These are phyloP conservation scores for Cephalopachus bancanus DNA, from an alignment of 2,797 vertebrate genomes.

Conservation along the genomic window DNA sequence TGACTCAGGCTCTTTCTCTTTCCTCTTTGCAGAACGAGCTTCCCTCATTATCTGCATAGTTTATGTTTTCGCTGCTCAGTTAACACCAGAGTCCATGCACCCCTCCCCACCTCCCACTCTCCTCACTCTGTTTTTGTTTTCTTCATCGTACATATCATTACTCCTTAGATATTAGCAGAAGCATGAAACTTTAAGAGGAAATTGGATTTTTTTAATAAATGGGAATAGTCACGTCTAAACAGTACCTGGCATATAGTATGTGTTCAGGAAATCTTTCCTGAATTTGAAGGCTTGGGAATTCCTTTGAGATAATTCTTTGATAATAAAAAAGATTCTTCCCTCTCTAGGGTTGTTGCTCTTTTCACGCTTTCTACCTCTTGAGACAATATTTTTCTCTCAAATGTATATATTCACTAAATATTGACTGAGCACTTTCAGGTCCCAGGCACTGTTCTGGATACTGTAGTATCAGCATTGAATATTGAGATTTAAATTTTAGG, in stretches of 20 bases:
- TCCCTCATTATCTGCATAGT: not conserved
- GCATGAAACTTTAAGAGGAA: not conserved
- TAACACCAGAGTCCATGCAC: not conserved
- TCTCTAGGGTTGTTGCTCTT: not conserved
- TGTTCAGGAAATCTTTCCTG: not conserved
- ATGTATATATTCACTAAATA: not conserved
- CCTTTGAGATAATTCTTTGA: not conserved
- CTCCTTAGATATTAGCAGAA: not conserved
- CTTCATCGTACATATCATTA: not conserved
- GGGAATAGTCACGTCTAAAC: not conserved
- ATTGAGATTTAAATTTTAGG: not conserved
- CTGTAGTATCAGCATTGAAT: not conserved
- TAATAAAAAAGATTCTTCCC: not conserved
- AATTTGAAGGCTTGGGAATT: not conserved
- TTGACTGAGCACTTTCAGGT: not conserved
- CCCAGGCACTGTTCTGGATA: not conserved
- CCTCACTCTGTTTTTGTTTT: not conserved
- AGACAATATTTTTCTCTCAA: not conserved
- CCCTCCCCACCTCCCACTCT: too few relatives aligned
- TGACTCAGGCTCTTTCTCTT: not conserved
- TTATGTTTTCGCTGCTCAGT: not conserved
- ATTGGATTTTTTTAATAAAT: not conserved
- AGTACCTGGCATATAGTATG: not conserved
- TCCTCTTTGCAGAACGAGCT: not conserved
- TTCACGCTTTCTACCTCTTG: not conserved